phyloP scores from a whole-genome alignment of 2,113 vertebrate species.

The Ivindomyrus marchei region DNA sequence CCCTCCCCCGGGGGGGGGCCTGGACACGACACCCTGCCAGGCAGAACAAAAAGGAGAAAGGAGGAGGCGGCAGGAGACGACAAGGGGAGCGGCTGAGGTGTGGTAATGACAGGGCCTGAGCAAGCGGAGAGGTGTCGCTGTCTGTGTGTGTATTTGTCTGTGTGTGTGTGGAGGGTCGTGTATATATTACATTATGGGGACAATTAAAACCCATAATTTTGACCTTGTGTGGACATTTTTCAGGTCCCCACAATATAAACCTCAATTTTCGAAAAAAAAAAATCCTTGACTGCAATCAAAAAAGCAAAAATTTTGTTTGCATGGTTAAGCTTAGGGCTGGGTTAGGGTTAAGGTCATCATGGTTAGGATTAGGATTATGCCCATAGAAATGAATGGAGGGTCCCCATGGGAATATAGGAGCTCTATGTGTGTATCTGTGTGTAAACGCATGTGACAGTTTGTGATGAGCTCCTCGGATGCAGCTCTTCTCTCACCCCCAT shows the following conservation, averaged over 20 bases:
- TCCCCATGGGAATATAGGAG: background rate
- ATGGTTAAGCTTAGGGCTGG: background rate
- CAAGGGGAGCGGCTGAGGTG: constrained; percentile 46
- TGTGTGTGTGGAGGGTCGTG: background rate
- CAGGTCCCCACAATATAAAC: background rate
- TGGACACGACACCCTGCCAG: constrained; percentile 61
- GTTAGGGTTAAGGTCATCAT: background rate
- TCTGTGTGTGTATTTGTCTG: constrained; percentile 14
- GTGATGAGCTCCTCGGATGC: background rate
- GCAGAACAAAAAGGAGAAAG: constrained; percentile 60
- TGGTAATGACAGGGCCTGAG: constrained; percentile 53
- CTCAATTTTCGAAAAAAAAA: background rate
- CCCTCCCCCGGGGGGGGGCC: constrained; percentile 55
- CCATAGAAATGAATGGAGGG: background rate
- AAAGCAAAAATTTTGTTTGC: background rate
- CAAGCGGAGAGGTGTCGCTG: constrained; percentile 39
- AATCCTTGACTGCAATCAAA: background rate
- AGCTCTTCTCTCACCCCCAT: background rate
- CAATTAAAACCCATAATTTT: background rate
- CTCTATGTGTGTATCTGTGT: background rate
- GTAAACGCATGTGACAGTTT: background rate
- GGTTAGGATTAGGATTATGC: background rate
- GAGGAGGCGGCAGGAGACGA: constrained; percentile 44
- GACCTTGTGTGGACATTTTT: background rate
- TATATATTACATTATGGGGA: background rate